These are phyloP conservation scores for Meloidogyne floridensis DNA, from an alignment of 1,140 invertebrate species.

Conservation along the genomic window DNA sequence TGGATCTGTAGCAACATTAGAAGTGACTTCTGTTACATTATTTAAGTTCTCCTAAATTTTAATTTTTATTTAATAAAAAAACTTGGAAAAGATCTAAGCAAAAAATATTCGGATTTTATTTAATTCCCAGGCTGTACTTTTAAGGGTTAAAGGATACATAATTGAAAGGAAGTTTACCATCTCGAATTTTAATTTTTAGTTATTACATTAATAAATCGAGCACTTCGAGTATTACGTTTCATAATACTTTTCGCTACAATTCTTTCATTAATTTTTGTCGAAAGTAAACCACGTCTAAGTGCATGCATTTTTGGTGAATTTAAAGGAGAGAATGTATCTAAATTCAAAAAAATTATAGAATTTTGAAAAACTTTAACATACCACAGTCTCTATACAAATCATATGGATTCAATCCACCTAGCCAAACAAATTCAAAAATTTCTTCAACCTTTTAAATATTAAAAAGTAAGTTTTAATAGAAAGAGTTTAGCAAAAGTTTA, in stretches of 20 bases:
- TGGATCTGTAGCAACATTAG: background rate
- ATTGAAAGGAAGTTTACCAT: no score
- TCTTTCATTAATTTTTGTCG: slow-evolving; percentile 3
- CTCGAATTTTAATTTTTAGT: no score
- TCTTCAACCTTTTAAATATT: slow-evolving; percentile 46
- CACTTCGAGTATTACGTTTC: background rate
- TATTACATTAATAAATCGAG: background rate
- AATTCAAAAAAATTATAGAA: no score
- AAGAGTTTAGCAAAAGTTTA: no score
- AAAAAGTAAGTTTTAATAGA: slow-evolving; percentile 24
- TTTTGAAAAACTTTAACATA: background rate
- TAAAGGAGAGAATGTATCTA: slow-evolving; percentile 43
- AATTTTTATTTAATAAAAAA: background rate
- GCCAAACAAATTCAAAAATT: slow-evolving; percentile 56
- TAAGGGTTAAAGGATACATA: no score
- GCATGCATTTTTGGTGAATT: slow-evolving; percentile 44
- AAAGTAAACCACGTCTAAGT: slow-evolving; percentile 42
- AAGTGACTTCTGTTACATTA: background rate
- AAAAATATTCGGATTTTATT: no score
- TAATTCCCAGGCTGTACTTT: no score
- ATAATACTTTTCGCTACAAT: background rate
- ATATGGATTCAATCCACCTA: slow-evolving; percentile 56
- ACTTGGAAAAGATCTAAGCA: no score
- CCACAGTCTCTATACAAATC: slow-evolving; percentile 60
- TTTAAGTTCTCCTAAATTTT: no score